Conservation (phyloP, 1,140 invertebrate species). For the Arctopsyche grandis region DNA sequence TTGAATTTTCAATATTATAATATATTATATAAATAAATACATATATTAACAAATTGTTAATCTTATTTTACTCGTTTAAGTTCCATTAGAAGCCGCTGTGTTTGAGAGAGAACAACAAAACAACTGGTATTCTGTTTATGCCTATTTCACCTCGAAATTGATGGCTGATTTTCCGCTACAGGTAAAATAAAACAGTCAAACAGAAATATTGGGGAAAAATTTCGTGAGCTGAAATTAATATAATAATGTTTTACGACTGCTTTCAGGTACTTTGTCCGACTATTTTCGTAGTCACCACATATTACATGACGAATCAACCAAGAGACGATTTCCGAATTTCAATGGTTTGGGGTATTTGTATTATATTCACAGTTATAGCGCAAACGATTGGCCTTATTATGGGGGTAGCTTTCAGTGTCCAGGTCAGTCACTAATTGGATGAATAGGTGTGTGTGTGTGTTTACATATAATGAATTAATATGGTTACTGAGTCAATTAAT, state of each 20-base stretch:
- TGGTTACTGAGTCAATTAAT: not conserved
- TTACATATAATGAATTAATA: not conserved
- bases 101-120: constrained; percentile 89
- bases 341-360: constrained; percentile 76
- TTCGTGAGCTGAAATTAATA: not conserved
- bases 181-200: constrained; percentile 62
- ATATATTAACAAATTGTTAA: not conserved
- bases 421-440: constrained; percentile 63
- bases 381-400: constrained; percentile 82
- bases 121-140: constrained; percentile 86
- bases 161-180: constrained; percentile 88
- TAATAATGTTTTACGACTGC: constrained; percentile 36
- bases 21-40: too few species aligned
- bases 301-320: constrained; percentile 85
- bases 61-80: constrained; percentile 64
- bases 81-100: constrained; percentile 85
- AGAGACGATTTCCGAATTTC: constrained; percentile 72
- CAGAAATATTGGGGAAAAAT: too few species aligned
- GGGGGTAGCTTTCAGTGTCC: constrained; percentile 76
- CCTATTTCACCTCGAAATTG: constrained; percentile 88
- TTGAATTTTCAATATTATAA: not conserved
- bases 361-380: constrained; percentile 78
- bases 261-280: constrained; percentile 77
- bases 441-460: too few species aligned
- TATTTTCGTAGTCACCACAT: constrained; percentile 78